Base-by-base conservation (phyloP, 2,888 invertebrate genomes). In the Hartigia nigra region DNA sequence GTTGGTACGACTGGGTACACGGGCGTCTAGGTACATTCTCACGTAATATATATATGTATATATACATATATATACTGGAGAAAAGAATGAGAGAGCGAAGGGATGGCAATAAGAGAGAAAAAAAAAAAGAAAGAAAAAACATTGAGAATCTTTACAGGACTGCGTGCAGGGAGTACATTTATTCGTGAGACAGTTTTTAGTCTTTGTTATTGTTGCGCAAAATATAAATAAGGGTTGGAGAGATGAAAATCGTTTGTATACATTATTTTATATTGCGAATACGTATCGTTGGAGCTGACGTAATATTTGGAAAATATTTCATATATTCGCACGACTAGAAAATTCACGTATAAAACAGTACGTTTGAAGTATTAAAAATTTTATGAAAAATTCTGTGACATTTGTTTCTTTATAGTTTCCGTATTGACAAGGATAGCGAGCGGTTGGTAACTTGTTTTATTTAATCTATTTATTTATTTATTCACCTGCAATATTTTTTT, bases 1-100 rank as follows among this genome's bases (percentile, higher is more conserved):
- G 72, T 34, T 72, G 31, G 72, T 14, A 32, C 72, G 72, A 72
- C 39, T 55, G 39, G 39, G 39, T 55, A 55, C 39, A 55, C 39
- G 23, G 39, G 23, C 23, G 39, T 55, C 39, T 55, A 23, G 39
- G 39, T 55, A 55, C 23, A 55, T 55, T 55, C 14, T 23, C 0
- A 23, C 2, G 9, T 1, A 4, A 39, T 39, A 37, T 12, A 39
- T 39, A 39, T 36, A 36, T 36, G 11, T 36, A 36, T 34, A 34
- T 39, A 55, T 1, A 55, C 9, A 55, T 55, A 55, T 34, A 23
- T 1, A 55, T 55, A 23, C 39, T 23, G 39, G 23, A 55, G 39
- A 55, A 55, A 55, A 55, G 23, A 55, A 35, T 76, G 74, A 79
- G 69, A 72, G 80, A 80, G 77, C 37, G 32, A 74, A 69, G 74